Evolutionary conservation across 2,797 vertebrate species (phyloP).

Genomic region (Echiichthys vipera): DNA sequence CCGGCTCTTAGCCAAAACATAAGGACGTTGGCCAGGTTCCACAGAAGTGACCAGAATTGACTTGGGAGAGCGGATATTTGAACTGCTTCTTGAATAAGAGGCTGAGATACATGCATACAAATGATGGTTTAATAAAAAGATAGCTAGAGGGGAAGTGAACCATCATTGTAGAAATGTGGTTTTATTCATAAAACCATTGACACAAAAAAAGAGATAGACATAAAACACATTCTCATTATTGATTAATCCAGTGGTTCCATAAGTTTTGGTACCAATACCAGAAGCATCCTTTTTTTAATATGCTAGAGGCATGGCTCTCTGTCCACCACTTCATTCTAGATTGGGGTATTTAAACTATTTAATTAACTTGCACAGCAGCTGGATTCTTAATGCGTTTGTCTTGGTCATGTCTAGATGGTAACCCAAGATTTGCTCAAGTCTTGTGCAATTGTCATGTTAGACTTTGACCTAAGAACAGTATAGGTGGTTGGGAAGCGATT

Average conservation of each 20-base stretch:
- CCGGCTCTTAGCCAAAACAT: constrained; percentile 22
- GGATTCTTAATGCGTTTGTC: too few species aligned
- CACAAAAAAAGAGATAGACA: background rate
- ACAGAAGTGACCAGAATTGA: constrained; percentile 45
- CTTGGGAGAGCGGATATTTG: constrained; percentile 29
- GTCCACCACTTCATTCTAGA: background rate
- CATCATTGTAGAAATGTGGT: background rate
- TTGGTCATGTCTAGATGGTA: too few species aligned
- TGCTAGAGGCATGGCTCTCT: background rate
- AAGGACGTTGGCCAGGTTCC: constrained; percentile 31
- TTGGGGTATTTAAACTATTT: too few species aligned
- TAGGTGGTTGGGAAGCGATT: too few species aligned
- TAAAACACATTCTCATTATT: background rate
- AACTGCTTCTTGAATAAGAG: constrained; percentile 21
- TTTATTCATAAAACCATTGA: background rate
- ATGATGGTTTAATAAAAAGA: background rate
- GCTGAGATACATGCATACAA: background rate
- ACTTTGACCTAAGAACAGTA: too few species aligned
- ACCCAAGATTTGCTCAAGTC: too few species aligned
- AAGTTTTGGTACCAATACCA: too few species aligned
- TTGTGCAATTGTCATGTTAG: too few species aligned
- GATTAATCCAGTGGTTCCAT: background rate
- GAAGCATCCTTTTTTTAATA: background rate
- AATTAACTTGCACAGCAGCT: too few species aligned
- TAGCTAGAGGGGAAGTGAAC: background rate